Evolutionary conservation across 2,888 invertebrate genomes (phyloP).

Genomic region (Ectemnius cavifrons): DNA sequence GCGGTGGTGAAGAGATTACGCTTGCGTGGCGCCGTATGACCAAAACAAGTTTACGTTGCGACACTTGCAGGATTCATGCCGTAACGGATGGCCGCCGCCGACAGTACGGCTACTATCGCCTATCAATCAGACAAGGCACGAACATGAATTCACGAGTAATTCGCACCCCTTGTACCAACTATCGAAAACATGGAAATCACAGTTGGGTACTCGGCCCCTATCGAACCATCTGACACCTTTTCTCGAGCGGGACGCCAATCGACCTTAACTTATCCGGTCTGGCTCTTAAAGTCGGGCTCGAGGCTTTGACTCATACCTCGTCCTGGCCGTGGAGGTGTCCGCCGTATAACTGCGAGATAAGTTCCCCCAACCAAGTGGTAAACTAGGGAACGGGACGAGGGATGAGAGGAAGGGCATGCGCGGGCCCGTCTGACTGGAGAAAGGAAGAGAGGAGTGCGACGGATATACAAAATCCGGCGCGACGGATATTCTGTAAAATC

Average conservation of each 20-base stretch:
- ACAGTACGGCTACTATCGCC: too few species aligned
- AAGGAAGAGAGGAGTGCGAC: conserved; percentile 4
- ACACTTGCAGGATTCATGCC: too few species aligned
- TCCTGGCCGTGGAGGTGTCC: conserved; percentile 8
- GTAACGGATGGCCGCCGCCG: too few species aligned
- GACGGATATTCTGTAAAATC: conserved; percentile 46
- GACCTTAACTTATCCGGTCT: conserved; percentile 44
- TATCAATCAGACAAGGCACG: too few species aligned
- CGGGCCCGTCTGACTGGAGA: not conserved
- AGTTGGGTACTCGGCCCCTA: too few species aligned
- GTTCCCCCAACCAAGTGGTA: conserved; percentile 24
- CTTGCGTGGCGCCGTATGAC: conserved; percentile 4
- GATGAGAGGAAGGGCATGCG: not conserved
- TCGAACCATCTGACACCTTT: too few species aligned
- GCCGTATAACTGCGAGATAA: not conserved
- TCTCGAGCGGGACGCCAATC: conserved; percentile 27
- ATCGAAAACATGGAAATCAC: too few species aligned
- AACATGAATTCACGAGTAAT: too few species aligned
- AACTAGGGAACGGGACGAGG: not conserved
- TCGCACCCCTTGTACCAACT: too few species aligned
- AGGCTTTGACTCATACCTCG: conserved; percentile 45
- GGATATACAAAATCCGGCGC: conserved; percentile 12
- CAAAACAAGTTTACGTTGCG: conserved; percentile 3
- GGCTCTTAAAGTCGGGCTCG: conserved; percentile 36
- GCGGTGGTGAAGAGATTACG: conserved; percentile 6